Conservation (phyloP, 1,140 invertebrate species). For the Nautilus pompilius region DNA sequence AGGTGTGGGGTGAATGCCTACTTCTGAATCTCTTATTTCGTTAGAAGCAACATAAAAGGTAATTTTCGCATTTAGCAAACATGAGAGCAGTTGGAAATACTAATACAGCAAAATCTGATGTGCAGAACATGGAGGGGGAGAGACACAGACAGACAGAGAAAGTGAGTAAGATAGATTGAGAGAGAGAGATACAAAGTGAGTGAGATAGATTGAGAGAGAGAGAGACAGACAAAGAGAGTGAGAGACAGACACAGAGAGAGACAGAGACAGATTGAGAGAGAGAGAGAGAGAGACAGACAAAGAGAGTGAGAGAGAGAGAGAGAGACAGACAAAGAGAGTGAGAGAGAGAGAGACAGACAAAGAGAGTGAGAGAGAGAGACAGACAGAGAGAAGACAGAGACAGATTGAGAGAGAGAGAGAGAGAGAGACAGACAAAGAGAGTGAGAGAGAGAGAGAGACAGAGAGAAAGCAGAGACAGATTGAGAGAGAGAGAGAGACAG, state of each 20-base stretch:
- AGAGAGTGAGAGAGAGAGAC: neutral
- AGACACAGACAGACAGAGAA: neutral
- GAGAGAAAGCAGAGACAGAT: neutral
- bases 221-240: neutral
- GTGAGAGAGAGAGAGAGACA: neutral
- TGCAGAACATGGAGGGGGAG: neutral
- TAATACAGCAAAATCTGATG: neutral
- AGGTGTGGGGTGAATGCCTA: too few relatives aligned
- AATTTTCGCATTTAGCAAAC: too few relatives aligned
- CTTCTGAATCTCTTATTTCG: too few relatives aligned
- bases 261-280: neutral
- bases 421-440: neutral
- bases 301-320: too few relatives aligned
- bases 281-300: neutral
- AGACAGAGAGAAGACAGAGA: conserved; percentile 1
- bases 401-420: conserved; percentile 4
- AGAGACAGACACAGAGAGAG: neutral
- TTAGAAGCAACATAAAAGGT: too few relatives aligned
- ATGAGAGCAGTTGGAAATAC: neutral
- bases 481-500: conserved; percentile 8
- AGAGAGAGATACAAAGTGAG: conserved; percentile 10
- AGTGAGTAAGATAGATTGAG: neutral
- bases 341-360: neutral
- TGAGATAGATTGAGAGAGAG: conserved; percentile 8
- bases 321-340: neutral